Evolutionary conservation across 2,888 invertebrate genomes (phyloP).

Genomic region (Leptinotarsa peninsularis): DNA sequence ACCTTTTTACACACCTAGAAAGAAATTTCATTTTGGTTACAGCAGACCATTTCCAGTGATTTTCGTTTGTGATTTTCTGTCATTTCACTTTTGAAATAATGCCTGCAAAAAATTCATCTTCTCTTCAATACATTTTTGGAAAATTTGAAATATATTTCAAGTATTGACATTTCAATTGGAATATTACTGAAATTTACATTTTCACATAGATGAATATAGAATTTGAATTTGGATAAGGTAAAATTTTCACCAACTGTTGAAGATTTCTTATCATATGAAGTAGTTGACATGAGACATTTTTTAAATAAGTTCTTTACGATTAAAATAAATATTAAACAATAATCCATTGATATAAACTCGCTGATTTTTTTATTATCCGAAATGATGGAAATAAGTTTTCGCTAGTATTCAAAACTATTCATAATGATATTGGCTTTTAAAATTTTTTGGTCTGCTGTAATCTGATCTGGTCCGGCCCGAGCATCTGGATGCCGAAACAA

Average conservation of each 20-base stretch:
- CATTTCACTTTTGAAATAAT: background rate
- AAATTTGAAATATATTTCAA: too few relatives aligned
- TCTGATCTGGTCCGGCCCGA: conserved; percentile 44
- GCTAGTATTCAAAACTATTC: background rate
- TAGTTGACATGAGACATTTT: too few relatives aligned
- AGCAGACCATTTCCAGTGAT: conserved; percentile 41
- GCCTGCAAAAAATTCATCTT: too few relatives aligned
- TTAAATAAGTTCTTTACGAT: too few relatives aligned
- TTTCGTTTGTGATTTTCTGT: conserved; percentile 8
- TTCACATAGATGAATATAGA: too few relatives aligned
- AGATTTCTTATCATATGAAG: too few relatives aligned
- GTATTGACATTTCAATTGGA: too few relatives aligned
- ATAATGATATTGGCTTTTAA: background rate
- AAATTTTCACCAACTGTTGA: too few relatives aligned
- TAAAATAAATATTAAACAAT: background rate
- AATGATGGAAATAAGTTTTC: conserved; percentile 3
- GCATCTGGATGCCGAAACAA: conserved; percentile 39
- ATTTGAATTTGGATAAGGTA: too few relatives aligned
- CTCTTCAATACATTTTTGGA: too few relatives aligned
- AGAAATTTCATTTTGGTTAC: conserved; percentile 43
- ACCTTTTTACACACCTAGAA: conserved; percentile 44
- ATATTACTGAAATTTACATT: too few relatives aligned
- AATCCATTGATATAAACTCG: background rate
- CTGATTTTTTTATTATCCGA: background rate
- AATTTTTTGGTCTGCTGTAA: conserved; percentile 47